Percentiles rank a stretch among this genome's conserved stretches.
phyloP scores from a whole-genome alignment of 2,113 vertebrate species.

The Gallinago media region DNA sequence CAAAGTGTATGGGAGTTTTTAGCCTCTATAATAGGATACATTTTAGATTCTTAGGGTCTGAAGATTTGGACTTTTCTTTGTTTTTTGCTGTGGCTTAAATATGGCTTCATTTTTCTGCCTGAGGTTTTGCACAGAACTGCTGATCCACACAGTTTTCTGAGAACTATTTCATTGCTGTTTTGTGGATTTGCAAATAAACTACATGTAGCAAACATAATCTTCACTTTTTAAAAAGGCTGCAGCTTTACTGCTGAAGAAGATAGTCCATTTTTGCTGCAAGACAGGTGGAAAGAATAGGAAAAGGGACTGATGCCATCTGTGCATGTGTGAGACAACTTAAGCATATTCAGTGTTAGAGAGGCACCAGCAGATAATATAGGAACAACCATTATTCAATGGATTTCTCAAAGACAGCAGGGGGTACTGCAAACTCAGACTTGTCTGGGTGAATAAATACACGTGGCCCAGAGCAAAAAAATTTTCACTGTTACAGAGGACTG shows the following conservation, averaged over 20 bases:
- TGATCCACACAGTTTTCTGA: background rate
- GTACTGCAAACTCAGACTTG: background rate
- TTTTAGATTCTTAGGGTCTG: background rate
- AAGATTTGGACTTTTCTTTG: background rate
- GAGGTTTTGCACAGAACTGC: background rate
- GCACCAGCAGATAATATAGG: background rate
- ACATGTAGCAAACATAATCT: background rate
- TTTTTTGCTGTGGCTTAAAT: background rate
- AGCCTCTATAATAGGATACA: background rate
- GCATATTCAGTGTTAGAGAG: background rate
- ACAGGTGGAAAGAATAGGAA: background rate
- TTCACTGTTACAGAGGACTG: background rate
- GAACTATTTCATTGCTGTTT: background rate
- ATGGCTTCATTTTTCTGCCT: background rate
- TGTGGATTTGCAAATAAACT: background rate
- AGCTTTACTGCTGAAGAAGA: background rate
- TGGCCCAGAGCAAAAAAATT: background rate
- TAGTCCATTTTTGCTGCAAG: background rate
- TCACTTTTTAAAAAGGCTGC: background rate
- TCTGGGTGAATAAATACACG: background rate
- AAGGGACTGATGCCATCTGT: background rate
- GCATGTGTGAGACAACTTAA: background rate
- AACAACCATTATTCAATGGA: background rate
- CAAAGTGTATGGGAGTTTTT: background rate
- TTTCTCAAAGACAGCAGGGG: slow-evolving; percentile 19